Base-by-base conservation (phyloP, 2,797 vertebrate genomes). In the Sebastes iracundus region DNA sequence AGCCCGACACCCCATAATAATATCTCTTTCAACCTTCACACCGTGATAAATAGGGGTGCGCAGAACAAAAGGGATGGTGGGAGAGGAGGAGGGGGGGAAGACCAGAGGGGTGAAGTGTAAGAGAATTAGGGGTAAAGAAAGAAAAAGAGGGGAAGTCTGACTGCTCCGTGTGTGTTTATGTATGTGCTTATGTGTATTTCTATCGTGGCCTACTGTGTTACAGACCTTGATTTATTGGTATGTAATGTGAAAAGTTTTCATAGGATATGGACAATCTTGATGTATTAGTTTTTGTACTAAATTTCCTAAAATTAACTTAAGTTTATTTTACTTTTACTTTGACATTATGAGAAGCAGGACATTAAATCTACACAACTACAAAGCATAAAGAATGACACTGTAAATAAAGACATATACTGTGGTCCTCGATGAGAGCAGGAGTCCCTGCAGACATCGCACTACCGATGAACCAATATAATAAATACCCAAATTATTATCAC, bases 11-110 rank as follows among this genome's bases (percentile, higher is more conserved):
- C 93, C 94, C 94, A 94, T 99, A 99, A 99, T 99, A 99, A 99
- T 98, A 99, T 99, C 98, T 99, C 98, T 99, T 98, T 99, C 98
- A 99, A 99, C 98, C 98, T 99, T 99, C 98, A 99, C 98, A 98
- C 97, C 96, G 97, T 99, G 98, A 99, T 99, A 99, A 99, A 99
- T 99, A 99, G 98, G 97, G 97, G 97, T 96, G 96, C 95, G 89
- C 96, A 97, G 98, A 99, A 99, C 98, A 99, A 99, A 99, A 98
- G 97, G 80, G 77, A 87, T 35, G 70, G 79, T 9, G 66, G 65
- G 27, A n/a, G 66, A 61, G 79, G 60, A 87, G 66, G 81, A 20
- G 42, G 27, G 63, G 53, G 38, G 28, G 72, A 80, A 23, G 80
- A 76, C 42, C 46, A 66, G 77, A 72, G 49, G 71, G 72, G 80